phyloP scores from a whole-genome alignment of 2,113 vertebrate genomes.

The Peromyscus polionotus region DNA sequence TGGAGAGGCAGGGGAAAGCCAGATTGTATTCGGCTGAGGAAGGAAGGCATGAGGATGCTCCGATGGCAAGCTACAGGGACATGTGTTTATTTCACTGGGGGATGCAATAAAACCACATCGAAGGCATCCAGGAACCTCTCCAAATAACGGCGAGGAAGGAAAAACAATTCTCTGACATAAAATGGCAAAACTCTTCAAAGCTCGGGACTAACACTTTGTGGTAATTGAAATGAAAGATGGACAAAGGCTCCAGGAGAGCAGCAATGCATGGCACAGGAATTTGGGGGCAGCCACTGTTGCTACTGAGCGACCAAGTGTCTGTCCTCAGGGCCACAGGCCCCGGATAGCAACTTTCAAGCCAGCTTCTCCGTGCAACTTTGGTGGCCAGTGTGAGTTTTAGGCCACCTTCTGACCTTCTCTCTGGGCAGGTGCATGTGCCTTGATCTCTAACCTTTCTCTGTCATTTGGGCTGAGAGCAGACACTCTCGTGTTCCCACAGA shows the following conservation, averaged over 20 bases:
- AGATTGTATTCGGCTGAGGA: background rate
- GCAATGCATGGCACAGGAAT: background rate
- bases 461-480: background rate
- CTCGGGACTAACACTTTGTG: background rate
- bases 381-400: background rate
- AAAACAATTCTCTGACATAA: slow-evolving; percentile 15
- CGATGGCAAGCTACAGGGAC: background rate
- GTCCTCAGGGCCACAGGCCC: background rate
- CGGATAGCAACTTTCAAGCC: background rate
- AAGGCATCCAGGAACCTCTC: slow-evolving; percentile 34
- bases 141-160: background rate
- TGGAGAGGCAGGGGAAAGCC: slow-evolving; percentile 17
- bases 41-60: background rate
- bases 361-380: background rate
- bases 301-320: background rate
- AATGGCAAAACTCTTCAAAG: background rate
- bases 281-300: background rate
- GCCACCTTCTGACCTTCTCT: background rate
- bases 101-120: background rate
- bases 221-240: background rate
- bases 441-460: background rate
- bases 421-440: too few species aligned
- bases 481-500: background rate
- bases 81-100: background rate
- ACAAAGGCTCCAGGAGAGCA: background rate